Conservation (phyloP, 2,888 invertebrate species). For the Rhagium mordax region DNA sequence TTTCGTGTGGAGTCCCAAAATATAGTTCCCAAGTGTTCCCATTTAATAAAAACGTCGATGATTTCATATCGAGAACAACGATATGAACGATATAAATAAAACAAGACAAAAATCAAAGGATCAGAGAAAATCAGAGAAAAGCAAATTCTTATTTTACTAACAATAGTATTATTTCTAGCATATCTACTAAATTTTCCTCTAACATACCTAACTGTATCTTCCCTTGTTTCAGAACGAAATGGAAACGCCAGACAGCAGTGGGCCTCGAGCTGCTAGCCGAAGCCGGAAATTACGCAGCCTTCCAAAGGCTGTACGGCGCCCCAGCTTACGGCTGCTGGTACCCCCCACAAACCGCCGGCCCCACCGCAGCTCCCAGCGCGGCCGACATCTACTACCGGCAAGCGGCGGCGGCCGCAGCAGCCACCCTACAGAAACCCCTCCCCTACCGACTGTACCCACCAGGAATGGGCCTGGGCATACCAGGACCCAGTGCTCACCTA, state of each 20-base stretch:
- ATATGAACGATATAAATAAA: too few species aligned
- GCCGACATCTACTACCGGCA: slow-evolving; percentile 89
- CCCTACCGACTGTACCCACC: slow-evolving; percentile 81
- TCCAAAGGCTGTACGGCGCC: slow-evolving; percentile 92
- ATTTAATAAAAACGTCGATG: too few species aligned
- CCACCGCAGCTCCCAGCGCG: slow-evolving; percentile 77
- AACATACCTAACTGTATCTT: slow-evolving; percentile 21
- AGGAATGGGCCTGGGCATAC: slow-evolving; percentile 76
- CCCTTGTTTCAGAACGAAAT: slow-evolving; percentile 88
- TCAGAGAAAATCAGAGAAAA: too few species aligned
- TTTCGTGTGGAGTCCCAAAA: too few species aligned
- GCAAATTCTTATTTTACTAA: too few species aligned
- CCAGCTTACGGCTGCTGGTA: slow-evolving; percentile 81
- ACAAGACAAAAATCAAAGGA: too few species aligned
- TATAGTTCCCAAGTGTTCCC: too few species aligned
- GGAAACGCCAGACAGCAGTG: slow-evolving; percentile 99
- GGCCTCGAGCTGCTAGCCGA: slow-evolving; percentile 97
- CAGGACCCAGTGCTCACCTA: slow-evolving; percentile 80
- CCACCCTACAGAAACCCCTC: slow-evolving; percentile 88
- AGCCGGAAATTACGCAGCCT: slow-evolving; percentile 98
- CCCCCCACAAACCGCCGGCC: slow-evolving; percentile 73
- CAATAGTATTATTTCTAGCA: too few species aligned
- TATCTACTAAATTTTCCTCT: background rate
- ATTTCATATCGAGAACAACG: too few species aligned
- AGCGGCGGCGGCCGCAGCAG: slow-evolving; percentile 81